Conservation (phyloP, 2,888 invertebrate species). For the Ophion ventricosus region DNA sequence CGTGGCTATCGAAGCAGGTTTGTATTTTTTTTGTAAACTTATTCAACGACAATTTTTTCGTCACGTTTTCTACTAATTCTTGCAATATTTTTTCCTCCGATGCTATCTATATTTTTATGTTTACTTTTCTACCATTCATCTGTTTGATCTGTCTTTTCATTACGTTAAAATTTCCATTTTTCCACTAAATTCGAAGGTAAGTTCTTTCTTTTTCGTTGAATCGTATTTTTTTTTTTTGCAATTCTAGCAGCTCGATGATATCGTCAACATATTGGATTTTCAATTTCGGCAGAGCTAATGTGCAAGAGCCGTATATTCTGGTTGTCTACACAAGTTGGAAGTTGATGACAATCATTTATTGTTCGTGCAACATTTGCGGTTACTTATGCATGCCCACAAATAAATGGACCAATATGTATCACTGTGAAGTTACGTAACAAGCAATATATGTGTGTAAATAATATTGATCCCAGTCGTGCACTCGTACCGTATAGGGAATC, state of each 20-base stretch:
- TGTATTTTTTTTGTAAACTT: conserved; percentile 34
- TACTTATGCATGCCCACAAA: conserved; percentile 47
- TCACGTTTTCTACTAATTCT: conserved; percentile 1
- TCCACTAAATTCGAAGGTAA: conserved; percentile 37
- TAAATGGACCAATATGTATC: conserved; percentile 59
- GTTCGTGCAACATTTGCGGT: conserved; percentile 45
- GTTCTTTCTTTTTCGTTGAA: conserved; percentile 22
- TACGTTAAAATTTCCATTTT: conserved; percentile 7
- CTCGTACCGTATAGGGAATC: not conserved
- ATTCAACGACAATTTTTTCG: not conserved
- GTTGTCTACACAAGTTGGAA: conserved; percentile 11
- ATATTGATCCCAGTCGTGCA: conserved; percentile 27
- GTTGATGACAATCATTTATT: conserved; percentile 55
- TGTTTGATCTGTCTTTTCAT: not conserved
- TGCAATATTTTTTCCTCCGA: conserved; percentile 2
- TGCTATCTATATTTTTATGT: not conserved
- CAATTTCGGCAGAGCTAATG: not conserved
- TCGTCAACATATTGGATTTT: not conserved
- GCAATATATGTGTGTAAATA: conserved; percentile 52
- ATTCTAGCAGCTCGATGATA: not conserved
- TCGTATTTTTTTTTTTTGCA: not conserved
- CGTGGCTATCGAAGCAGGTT: conserved; percentile 30
- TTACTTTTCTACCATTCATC: not conserved
- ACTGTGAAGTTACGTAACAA: conserved; percentile 45
- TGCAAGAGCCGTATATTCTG: not conserved